Percentiles rank a stretch among this genome's conserved stretches.
Conservation (phyloP, 2,888 invertebrate species). For the Brassicogethes aeneus region DNA sequence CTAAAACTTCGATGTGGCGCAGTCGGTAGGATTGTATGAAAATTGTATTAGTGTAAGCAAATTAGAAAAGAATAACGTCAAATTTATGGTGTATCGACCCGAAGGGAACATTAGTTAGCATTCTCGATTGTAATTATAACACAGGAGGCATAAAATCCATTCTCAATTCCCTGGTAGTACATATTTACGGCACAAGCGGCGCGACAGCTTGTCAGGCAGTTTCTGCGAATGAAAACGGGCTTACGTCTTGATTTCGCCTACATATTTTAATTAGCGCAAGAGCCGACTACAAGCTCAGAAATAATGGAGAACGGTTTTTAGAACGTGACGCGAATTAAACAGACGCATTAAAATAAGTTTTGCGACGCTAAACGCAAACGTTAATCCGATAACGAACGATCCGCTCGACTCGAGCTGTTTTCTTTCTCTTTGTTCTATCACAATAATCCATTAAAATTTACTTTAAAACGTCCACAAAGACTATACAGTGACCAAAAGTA, state of each 20-base stretch:
- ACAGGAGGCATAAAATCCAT: background rate
- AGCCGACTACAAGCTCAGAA: slow-evolving; percentile 8
- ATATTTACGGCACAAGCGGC: slow-evolving; percentile 27
- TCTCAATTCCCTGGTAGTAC: slow-evolving; percentile 7
- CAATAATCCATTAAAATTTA: too few relatives aligned
- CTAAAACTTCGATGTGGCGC: too few relatives aligned
- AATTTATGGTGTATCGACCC: too few relatives aligned
- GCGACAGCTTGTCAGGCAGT: slow-evolving; percentile 22
- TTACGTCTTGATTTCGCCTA: slow-evolving; percentile 10
- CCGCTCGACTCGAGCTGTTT: too few relatives aligned
- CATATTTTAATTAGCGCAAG: slow-evolving; percentile 14
- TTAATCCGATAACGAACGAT: background rate
- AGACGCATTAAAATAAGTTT: slow-evolving; percentile 4
- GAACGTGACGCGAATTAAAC: slow-evolving; percentile 10
- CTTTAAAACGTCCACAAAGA: too few relatives aligned
- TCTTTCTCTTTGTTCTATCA: too few relatives aligned
- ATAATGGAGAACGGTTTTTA: slow-evolving; percentile 7
- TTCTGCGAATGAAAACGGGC: slow-evolving; percentile 9
- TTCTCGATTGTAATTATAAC: background rate
- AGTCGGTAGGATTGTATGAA: too few relatives aligned
- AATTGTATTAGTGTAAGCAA: too few relatives aligned
- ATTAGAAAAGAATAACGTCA: too few relatives aligned
- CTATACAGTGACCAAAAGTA: too few relatives aligned
- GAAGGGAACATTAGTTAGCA: background rate
- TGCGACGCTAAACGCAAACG: background rate